Percentiles rank a stretch among this genome's conserved stretches.
phyloP scores from a whole-genome alignment of 2,888 invertebrate genomes.

The Tachina lurida region DNA sequence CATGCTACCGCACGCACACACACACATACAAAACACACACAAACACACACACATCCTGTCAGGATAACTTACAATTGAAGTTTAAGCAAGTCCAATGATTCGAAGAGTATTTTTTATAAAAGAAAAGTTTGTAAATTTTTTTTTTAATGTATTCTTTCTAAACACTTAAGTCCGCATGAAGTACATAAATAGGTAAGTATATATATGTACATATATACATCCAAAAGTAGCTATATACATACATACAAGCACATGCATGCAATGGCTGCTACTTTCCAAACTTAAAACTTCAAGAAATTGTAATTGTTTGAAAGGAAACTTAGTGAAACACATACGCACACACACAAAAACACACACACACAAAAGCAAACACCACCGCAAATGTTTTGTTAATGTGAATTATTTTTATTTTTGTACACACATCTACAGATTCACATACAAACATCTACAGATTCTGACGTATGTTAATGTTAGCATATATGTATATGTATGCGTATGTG shows the following conservation, averaged over 20 bases:
- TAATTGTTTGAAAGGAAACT: conserved; percentile 56
- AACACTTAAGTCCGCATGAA: background rate
- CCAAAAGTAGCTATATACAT: too few species aligned
- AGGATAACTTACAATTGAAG: background rate
- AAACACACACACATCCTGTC: background rate
- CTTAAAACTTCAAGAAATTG: conserved; percentile 18
- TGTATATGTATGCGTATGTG: background rate
- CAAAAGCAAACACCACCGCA: conserved; percentile 17
- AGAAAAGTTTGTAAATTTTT: conserved; percentile 16
- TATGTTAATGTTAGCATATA: background rate
- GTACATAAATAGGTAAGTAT: background rate
- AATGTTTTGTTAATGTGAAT: conserved; percentile 24
- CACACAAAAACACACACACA: conserved; percentile 17
- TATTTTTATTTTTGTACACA: conserved; percentile 3
- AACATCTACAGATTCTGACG: background rate
- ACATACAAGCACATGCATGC: too few species aligned
- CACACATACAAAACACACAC: background rate
- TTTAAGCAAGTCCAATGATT: background rate
- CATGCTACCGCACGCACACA: background rate
- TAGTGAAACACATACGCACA: conserved; percentile 38
- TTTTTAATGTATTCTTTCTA: conserved; percentile 9
- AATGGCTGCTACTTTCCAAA: background rate
- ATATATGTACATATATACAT: too few species aligned
- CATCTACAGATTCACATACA: background rate
- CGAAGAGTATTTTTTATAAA: background rate